phyloP scores from a whole-genome alignment of 2,797 vertebrate genomes.

The Fringilla coelebs region DNA sequence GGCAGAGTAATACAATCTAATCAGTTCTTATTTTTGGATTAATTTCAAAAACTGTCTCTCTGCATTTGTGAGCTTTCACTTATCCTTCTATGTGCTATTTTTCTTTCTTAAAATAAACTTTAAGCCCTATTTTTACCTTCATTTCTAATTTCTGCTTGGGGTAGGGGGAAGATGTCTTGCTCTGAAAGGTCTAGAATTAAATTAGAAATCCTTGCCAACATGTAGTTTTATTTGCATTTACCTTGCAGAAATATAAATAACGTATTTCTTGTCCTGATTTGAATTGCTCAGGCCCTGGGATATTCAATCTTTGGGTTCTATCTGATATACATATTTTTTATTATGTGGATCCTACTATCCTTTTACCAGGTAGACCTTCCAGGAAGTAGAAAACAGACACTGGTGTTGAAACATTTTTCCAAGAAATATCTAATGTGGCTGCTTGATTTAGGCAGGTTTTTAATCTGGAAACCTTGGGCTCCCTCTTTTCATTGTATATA shows the following conservation, averaged over 20 bases:
- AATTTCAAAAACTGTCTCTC: conserved; percentile 49
- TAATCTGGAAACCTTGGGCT: neutral
- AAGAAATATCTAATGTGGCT: neutral
- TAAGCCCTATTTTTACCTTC: neutral
- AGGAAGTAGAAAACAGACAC: neutral
- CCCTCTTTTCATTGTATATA: neutral
- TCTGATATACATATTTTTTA: neutral
- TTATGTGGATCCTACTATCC: neutral
- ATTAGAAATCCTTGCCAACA: conserved; percentile 19
- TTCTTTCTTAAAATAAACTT: conserved; percentile 55
- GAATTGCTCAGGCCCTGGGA: neutral
- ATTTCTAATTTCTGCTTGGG: conserved; percentile 26
- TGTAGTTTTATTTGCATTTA: conserved; percentile 40
- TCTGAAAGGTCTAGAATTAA: conserved; percentile 11
- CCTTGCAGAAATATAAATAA: conserved; percentile 17
- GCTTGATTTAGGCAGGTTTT: neutral
- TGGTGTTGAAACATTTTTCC: neutral
- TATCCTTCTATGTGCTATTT: conserved; percentile 25
- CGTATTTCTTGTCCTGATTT: conserved; percentile 30
- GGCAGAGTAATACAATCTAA: conserved; percentile 29
- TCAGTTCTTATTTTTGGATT: conserved; percentile 61
- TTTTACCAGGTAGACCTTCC: neutral
- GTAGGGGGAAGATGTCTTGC: neutral
- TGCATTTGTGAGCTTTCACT: conserved; percentile 29
- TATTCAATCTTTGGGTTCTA: neutral